A percentile compares a stretch with the other conserved stretches of the same genome.
phyloP scores from a whole-genome alignment of 2,113 vertebrate genomes.

The Saguinus imperator region DNA sequence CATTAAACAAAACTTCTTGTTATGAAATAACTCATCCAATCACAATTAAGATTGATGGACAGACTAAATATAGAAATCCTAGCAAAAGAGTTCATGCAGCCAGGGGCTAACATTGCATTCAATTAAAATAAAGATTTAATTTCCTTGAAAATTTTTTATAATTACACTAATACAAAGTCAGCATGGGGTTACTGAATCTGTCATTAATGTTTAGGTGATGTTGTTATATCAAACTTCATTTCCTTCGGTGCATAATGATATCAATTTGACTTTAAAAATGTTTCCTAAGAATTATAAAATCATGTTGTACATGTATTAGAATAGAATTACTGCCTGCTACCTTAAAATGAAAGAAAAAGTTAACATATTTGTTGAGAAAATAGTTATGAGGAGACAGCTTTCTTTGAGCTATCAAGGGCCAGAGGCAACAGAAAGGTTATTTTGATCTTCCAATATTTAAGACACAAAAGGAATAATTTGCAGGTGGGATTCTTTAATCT shows the following conservation, averaged over 20 bases:
- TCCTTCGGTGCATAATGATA: neutral
- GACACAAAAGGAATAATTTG: neutral
- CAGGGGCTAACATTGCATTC: neutral
- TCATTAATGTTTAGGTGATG: neutral
- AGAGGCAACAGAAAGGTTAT: neutral
- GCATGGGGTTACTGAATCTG: neutral
- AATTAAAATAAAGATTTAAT: conserved; percentile 1
- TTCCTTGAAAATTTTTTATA: neutral
- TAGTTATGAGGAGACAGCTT: neutral
- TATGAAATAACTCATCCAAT: neutral
- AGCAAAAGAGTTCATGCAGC: neutral
- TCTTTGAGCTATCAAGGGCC: neutral
- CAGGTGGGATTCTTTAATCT: neutral
- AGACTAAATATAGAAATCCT: neutral
- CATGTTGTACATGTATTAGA: neutral
- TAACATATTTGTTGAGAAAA: neutral
- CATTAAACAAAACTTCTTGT: neutral
- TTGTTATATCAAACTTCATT: neutral
- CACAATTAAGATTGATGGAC: neutral
- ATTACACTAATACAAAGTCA: neutral
- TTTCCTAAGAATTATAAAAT: neutral
- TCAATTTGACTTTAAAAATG: neutral
- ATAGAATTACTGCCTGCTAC: neutral
- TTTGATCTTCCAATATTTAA: neutral
- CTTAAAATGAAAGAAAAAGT: neutral